Percentiles rank a stretch among this genome's conserved stretches.
Evolutionary conservation across 2,888 invertebrate species (phyloP).

Genomic region (Andrena chrysosceles): DNA sequence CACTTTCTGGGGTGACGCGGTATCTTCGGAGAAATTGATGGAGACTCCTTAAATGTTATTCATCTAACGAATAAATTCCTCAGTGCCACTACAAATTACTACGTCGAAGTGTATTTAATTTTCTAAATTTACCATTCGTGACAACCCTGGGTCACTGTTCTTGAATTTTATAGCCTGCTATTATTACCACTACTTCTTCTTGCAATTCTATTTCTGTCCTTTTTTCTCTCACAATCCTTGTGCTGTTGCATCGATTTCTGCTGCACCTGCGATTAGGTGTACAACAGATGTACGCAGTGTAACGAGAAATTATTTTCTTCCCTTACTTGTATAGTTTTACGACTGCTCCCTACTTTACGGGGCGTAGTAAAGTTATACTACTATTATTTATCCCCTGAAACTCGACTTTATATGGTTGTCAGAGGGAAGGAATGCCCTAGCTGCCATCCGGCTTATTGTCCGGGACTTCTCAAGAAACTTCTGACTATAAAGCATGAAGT

Average conservation of each 20-base stretch:
- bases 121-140: too few relatives aligned
- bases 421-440: background rate
- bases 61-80: too few relatives aligned
- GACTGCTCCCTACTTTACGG: background rate
- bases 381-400: constrained; percentile 9
- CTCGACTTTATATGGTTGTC: background rate
- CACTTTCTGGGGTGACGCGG: background rate
- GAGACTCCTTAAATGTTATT: background rate
- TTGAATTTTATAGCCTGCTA: too few relatives aligned
- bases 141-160: too few relatives aligned
- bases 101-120: too few relatives aligned
- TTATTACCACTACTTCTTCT: too few relatives aligned
- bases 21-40: background rate
- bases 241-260: too few relatives aligned
- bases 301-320: background rate
- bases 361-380: constrained; percentile 1
- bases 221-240: too few relatives aligned
- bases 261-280: too few relatives aligned
- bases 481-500: background rate
- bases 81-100: too few relatives aligned
- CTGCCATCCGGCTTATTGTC: constrained; percentile 3
- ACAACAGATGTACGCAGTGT: background rate
- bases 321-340: constrained; percentile 2
- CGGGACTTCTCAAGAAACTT: constrained; percentile 12
- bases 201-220: too few relatives aligned